Conservation (phyloP, 1,140 invertebrate species). For the Bactericera cockerelli region DNA sequence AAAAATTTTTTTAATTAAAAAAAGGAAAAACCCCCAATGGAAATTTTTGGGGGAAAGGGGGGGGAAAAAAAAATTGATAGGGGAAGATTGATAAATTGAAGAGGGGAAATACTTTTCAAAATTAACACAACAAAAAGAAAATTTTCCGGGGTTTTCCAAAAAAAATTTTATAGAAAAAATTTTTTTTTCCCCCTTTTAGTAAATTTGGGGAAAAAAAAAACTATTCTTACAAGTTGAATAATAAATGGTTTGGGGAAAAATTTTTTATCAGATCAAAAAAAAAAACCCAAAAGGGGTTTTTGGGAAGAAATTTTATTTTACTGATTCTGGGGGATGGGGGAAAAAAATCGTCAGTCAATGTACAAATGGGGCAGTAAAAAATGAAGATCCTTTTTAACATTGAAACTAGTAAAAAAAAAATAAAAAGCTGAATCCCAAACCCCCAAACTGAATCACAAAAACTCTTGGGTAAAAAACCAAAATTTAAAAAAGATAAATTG, state of each 20-base stretch:
- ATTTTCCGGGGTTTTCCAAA: neutral
- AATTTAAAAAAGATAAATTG: too few relatives aligned
- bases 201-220: slow-evolving; percentile 16
- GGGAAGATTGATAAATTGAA: neutral
- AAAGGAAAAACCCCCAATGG: too few relatives aligned
- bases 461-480: too few relatives aligned
- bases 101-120: neutral
- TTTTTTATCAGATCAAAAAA: slow-evolving; percentile 23
- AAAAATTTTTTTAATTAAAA: neutral
- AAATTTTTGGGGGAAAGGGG: too few relatives aligned
- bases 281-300: slow-evolving; percentile 13
- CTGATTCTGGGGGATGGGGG: slow-evolving; percentile 27
- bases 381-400: too few relatives aligned
- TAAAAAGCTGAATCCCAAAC: too few relatives aligned
- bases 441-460: too few relatives aligned
- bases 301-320: slow-evolving; percentile 10
- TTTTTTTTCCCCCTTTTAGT: slow-evolving; percentile 22
- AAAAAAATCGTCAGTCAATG: slow-evolving; percentile 13
- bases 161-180: neutral
- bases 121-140: neutral
- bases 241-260: slow-evolving; percentile 38
- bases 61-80: too few relatives aligned
- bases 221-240: slow-evolving; percentile 31
- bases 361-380: neutral
- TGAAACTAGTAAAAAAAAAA: too few relatives aligned